These are phyloP conservation scores for Tympanuchus pallidicinctus DNA, from an alignment of 2,113 vertebrate genomes.

Conservation along the genomic window DNA sequence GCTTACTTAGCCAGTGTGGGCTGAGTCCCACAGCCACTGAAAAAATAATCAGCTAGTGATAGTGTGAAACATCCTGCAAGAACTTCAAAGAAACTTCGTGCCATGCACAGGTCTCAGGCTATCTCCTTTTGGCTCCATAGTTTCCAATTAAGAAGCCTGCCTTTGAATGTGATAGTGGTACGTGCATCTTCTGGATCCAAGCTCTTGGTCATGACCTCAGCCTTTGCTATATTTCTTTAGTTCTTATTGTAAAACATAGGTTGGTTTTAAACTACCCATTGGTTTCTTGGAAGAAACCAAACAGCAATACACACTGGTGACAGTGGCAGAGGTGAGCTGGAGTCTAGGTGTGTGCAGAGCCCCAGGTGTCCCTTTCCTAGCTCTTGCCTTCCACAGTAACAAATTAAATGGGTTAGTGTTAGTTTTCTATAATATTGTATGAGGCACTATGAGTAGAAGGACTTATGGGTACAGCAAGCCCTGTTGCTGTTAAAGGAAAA, in stretches of 20 bases:
- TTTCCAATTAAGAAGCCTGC: not conserved
- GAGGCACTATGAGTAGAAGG: not conserved
- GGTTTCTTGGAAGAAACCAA: rapidly evolving
- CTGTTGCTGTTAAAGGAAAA: too few species aligned
- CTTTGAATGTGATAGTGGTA: not conserved
- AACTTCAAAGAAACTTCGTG: not conserved
- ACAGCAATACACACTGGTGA: not conserved
- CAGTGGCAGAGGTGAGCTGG: not conserved
- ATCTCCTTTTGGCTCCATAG: not conserved
- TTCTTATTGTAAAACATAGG: not conserved
- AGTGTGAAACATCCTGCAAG: not conserved
- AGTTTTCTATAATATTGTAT: not conserved
- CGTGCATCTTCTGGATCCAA: not conserved
- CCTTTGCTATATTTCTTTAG: not conserved
- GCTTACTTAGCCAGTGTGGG: not conserved
- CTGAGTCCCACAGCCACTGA: rapidly evolving
- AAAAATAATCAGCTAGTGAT: not conserved
- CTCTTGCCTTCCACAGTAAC: not conserved
- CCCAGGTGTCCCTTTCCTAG: rapidly evolving
- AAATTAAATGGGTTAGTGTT: rapidly evolving
- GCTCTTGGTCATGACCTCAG: not conserved
- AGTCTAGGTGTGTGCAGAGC: not conserved
- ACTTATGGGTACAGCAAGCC: rapidly evolving
- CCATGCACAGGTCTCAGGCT: not conserved
- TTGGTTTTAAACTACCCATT: not conserved